Conservation (phyloP, 2,888 invertebrate species). For the Drosophila paramelanica region DNA sequence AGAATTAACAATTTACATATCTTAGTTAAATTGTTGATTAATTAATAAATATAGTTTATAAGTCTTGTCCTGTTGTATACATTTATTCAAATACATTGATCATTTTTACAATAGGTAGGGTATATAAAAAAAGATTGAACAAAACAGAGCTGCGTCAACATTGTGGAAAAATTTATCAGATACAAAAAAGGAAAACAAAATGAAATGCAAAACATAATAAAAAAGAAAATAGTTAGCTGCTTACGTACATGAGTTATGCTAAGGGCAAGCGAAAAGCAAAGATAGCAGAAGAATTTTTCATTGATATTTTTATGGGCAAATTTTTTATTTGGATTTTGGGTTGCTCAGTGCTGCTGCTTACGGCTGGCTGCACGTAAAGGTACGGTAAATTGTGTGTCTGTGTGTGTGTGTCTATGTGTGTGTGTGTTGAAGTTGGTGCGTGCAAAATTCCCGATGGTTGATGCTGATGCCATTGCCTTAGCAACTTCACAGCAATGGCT, state of each 20-base stretch:
- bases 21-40: background rate
- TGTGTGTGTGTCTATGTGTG: conserved; percentile 28
- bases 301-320: conserved; percentile 74
- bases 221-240: conserved; percentile 38
- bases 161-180: conserved; percentile 30
- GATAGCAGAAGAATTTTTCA: conserved; percentile 58
- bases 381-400: conserved; percentile 18
- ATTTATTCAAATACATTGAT: too few relatives aligned
- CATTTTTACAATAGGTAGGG: background rate
- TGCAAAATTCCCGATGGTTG: conserved; percentile 51
- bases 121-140: conserved; percentile 16
- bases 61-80: background rate
- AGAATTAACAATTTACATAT: too few relatives aligned
- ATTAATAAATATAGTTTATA: background rate
- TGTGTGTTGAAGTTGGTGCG: conserved; percentile 48
- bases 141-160: conserved; percentile 29
- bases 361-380: conserved; percentile 60
- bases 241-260: conserved; percentile 47
- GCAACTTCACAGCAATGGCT: conserved; percentile 55
- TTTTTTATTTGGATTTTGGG: conserved; percentile 53
- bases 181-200: conserved; percentile 1
- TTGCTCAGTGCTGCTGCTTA: conserved; percentile 56
- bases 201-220: conserved; percentile 3
- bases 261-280: conserved; percentile 34
- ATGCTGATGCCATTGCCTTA: conserved; percentile 78